Conservation (phyloP, 2,113 vertebrate genomes). For the Cynocephalus volans region DNA sequence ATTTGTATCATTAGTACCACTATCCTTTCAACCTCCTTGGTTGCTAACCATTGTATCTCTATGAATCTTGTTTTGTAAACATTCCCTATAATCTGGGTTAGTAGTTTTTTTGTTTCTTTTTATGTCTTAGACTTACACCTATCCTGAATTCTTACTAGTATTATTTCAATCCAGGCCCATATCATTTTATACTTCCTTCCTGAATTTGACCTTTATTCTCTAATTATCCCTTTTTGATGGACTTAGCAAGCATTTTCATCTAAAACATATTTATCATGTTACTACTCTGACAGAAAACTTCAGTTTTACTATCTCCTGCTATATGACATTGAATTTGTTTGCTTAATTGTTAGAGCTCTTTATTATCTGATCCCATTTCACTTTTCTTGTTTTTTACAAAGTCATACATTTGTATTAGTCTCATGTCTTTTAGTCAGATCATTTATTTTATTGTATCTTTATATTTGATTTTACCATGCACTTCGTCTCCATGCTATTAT, state of each 20-base stretch:
- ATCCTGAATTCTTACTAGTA: neutral
- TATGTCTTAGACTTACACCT: neutral
- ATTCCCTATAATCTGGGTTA: neutral
- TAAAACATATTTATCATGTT: neutral
- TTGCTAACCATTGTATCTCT: conserved; percentile 5
- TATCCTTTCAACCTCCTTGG: neutral
- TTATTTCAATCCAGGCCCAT: neutral
- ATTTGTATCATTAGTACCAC: neutral
- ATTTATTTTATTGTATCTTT: neutral
- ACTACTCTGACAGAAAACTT: neutral
- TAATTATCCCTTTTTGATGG: neutral
- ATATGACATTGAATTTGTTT: neutral
- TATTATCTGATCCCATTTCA: neutral
- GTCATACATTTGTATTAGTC: neutral
- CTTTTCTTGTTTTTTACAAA: conserved; percentile 16
- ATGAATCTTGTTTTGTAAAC: conserved; percentile 10
- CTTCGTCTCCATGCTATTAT: neutral
- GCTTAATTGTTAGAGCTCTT: neutral
- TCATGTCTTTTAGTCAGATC: neutral
- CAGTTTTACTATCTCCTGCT: neutral
- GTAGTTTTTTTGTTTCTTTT: neutral
- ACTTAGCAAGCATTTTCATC: neutral
- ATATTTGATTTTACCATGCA: neutral
- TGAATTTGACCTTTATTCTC: neutral
- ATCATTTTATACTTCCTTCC: neutral